Evolutionary conservation across 1,140 invertebrate species (phyloP).

Genomic region (Leptinotarsa defecta): DNA sequence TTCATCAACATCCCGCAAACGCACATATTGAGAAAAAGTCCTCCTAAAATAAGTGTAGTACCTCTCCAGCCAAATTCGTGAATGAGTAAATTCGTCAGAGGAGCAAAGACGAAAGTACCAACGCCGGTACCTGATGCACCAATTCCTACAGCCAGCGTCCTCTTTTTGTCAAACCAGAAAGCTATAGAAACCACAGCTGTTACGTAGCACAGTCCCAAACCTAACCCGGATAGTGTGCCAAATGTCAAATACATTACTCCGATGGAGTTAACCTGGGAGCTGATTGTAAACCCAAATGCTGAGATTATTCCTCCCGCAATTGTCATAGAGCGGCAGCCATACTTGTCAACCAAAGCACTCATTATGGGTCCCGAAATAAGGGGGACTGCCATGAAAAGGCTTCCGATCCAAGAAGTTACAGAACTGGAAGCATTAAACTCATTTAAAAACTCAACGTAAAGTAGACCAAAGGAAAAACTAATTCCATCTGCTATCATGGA

Average conservation of each 20-base stretch:
- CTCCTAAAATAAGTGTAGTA: constrained; percentile 73
- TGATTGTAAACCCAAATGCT: constrained; percentile 78
- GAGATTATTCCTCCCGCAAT: constrained; percentile 80
- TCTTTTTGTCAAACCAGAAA: constrained; percentile 93
- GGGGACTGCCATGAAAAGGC: constrained; percentile 86
- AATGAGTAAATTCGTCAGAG: constrained; percentile 76
- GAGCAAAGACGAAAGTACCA: constrained; percentile 84
- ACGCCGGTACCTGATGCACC: constrained; percentile 88
- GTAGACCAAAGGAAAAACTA: constrained; percentile 89
- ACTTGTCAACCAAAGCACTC: constrained; percentile 85
- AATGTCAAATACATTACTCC: constrained; percentile 84
- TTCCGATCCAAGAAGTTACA: constrained; percentile 86
- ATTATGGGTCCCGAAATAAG: constrained; percentile 84
- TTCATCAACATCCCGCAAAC: constrained; percentile 87
- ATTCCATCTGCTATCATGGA: constrained; percentile 95
- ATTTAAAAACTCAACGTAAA: constrained; percentile 85
- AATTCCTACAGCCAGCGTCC: constrained; percentile 89
- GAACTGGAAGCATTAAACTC: constrained; percentile 82
- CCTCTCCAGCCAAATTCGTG: constrained; percentile 84
- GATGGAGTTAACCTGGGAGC: constrained; percentile 72
- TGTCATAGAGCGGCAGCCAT: constrained; percentile 83
- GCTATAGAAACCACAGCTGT: constrained; percentile 91
- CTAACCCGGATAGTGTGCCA: constrained; percentile 83
- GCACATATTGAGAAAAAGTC: constrained; percentile 73
- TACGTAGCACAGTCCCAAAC: constrained; percentile 85